These are phyloP conservation scores for Drosophila suzukii DNA, from an alignment of 1,140 invertebrate genomes.

Conservation along the genomic window DNA sequence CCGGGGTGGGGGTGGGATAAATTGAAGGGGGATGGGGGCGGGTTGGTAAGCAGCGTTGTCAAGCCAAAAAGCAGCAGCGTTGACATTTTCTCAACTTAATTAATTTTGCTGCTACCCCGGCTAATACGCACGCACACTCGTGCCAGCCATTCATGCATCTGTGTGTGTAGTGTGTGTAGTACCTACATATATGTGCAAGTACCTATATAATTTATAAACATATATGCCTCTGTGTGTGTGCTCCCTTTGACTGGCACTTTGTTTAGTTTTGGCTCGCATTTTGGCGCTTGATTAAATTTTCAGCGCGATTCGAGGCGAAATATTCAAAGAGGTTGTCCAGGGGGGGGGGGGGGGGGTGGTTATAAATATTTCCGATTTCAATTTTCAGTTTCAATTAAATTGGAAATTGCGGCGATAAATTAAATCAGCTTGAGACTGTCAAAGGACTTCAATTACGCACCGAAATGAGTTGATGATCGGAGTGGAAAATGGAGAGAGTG, in stretches of 20 bases:
- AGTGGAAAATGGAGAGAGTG: background rate
- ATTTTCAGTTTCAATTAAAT: conserved; percentile 71
- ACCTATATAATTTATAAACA: background rate
- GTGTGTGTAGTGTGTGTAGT: background rate
- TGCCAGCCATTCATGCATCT: conserved; percentile 3
- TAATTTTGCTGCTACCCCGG: conserved; percentile 68
- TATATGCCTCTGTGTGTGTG: conserved; percentile 1
- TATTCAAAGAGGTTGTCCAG: too few species aligned
- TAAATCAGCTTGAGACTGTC: conserved; percentile 31
- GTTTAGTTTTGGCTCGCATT: conserved; percentile 76
- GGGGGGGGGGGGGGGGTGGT: conserved; percentile 1
- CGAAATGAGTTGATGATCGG: background rate
- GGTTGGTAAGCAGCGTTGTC: conserved; percentile 15
- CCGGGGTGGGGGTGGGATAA: background rate
- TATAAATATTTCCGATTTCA: conserved; percentile 71
- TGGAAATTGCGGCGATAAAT: conserved; percentile 43
- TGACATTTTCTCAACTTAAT: conserved; percentile 82
- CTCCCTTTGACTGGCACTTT: conserved; percentile 50
- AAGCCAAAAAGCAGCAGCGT: conserved; percentile 68
- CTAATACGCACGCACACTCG: conserved; percentile 45
- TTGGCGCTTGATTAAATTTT: conserved; percentile 76
- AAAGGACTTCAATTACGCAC: conserved; percentile 39
- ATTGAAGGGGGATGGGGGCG: background rate
- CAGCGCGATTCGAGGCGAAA: background rate
- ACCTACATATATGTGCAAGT: background rate